These are phyloP conservation scores for Cladopsammia gracilis DNA, from an alignment of 64 coral and sea anemone genomes.

Conservation along the genomic window DNA sequence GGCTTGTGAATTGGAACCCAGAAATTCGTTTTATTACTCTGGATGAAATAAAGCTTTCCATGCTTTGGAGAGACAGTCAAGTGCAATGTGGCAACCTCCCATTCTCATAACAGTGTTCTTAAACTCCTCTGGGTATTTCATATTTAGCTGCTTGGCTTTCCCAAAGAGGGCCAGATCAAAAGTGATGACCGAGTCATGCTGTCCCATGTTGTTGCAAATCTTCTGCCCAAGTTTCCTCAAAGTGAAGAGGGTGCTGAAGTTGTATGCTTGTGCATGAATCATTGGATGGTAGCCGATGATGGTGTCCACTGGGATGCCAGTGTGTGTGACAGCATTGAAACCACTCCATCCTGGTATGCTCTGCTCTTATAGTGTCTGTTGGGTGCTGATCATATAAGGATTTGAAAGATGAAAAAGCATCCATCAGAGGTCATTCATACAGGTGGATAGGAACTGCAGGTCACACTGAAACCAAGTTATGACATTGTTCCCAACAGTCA, in stretches of 20 bases:
- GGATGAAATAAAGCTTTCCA: not conserved
- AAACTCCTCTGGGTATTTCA: slow-evolving; percentile 68
- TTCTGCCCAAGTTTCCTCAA: slow-evolving; percentile 51
- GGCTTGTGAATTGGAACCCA: slow-evolving; percentile 28
- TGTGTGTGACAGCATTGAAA: slow-evolving; percentile 1
- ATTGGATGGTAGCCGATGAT: slow-evolving; percentile 34
- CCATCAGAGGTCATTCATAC: not conserved
- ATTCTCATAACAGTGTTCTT: slow-evolving; percentile 42
- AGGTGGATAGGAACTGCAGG: slow-evolving; percentile 4
- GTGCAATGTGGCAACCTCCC: slow-evolving; percentile 57
- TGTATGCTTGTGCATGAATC: slow-evolving; percentile 29
- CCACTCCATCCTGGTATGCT: slow-evolving; percentile 31
- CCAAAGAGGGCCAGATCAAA: slow-evolving; percentile 64
- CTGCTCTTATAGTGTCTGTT: slow-evolving; percentile 14
- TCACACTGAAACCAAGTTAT: slow-evolving; percentile 22
- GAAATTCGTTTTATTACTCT: slow-evolving; percentile 4
- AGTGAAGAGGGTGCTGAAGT: slow-evolving; percentile 59
- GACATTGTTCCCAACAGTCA: not conserved
- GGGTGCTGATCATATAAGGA: not conserved
- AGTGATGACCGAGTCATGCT: slow-evolving; percentile 56
- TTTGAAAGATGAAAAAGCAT: not conserved
- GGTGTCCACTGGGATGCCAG: slow-evolving; percentile 4
- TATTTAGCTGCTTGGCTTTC: slow-evolving; percentile 68
- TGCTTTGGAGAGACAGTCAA: slow-evolving; percentile 42
- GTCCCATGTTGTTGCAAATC: slow-evolving; percentile 24